Percentiles rank a stretch among this genome's conserved stretches.
phyloP scores from a whole-genome alignment of 2,888 invertebrate genomes.

The Paralinhomoeus sp. region DNA sequence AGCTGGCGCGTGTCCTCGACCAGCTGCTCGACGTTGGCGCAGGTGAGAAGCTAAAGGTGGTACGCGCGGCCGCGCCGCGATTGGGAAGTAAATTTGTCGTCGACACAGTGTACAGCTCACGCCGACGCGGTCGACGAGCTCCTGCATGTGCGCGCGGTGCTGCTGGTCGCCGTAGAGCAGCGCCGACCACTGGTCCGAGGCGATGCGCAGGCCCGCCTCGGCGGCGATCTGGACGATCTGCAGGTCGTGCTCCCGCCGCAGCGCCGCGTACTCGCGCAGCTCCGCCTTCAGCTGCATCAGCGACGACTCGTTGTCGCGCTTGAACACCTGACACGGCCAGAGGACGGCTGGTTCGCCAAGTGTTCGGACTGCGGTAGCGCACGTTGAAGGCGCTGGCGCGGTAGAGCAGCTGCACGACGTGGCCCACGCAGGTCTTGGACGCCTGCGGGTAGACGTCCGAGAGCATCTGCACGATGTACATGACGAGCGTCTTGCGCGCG shows the following conservation, averaged over 20 bases:
- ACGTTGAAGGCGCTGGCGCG: conserved; percentile 95
- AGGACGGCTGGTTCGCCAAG: background rate
- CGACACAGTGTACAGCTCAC: too few relatives aligned
- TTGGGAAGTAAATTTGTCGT: too few relatives aligned
- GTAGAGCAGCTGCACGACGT: conserved; percentile 89
- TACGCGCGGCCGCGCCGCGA: too few relatives aligned
- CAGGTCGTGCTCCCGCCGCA: conserved; percentile 83
- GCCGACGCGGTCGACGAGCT: conserved; percentile 31
- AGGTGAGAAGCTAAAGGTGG: too few relatives aligned
- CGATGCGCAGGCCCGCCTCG: conserved; percentile 81
- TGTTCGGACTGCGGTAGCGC: conserved; percentile 7
- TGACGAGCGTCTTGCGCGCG: conserved; percentile 44
- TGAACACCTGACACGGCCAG: conserved; percentile 47
- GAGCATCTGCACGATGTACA: conserved; percentile 90
- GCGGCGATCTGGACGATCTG: conserved; percentile 95
- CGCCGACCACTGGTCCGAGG: conserved; percentile 95
- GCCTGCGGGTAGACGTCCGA: conserved; percentile 56
- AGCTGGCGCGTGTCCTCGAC: too few relatives aligned
- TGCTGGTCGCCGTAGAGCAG: conserved; percentile 76
- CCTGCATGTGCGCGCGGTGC: conserved; percentile 93
- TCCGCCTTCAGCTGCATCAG: conserved; percentile 65
- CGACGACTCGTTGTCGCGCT: conserved; percentile 83
- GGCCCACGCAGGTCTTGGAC: conserved; percentile 94
- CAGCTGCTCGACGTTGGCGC: too few relatives aligned
- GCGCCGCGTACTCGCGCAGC: conserved; percentile 72